These are phyloP conservation scores for Miltochrista miniata DNA, from an alignment of 2,888 invertebrate genomes.

Conservation along the genomic window DNA sequence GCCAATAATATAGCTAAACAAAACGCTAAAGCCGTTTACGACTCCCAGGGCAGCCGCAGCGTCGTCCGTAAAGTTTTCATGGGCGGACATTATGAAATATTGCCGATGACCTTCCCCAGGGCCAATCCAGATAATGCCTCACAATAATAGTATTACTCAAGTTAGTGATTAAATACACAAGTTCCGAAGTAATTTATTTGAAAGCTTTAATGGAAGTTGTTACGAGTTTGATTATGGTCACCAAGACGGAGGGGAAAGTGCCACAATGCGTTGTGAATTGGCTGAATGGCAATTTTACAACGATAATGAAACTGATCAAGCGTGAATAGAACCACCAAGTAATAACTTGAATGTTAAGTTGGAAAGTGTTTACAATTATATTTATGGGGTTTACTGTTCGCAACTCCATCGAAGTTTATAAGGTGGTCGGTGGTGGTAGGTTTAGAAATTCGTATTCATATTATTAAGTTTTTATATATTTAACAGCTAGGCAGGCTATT, in stretches of 20 bases:
- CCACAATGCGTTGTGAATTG: slow-evolving; percentile 1
- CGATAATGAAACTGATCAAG: background rate
- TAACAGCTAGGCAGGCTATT: too few species aligned
- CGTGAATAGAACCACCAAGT: background rate
- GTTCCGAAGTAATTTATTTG: slow-evolving; percentile 36
- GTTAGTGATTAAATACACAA: slow-evolving; percentile 35
- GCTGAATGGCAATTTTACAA: slow-evolving; percentile 1
- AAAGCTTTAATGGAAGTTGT: slow-evolving; percentile 24
- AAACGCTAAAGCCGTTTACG: slow-evolving; percentile 61
- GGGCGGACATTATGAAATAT: slow-evolving; percentile 52
- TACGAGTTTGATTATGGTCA: slow-evolving; percentile 18
- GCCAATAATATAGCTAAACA: slow-evolving; percentile 38
- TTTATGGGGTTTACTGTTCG: too few species aligned
- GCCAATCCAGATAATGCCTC: slow-evolving; percentile 43
- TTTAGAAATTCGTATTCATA: too few species aligned
- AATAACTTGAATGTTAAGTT: too few species aligned
- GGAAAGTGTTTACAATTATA: too few species aligned
- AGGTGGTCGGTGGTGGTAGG: too few species aligned
- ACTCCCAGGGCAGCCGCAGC: slow-evolving; percentile 48
- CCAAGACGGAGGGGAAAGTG: background rate
- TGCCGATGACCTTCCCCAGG: slow-evolving; percentile 31
- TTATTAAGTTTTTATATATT: too few species aligned
- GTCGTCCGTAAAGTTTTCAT: slow-evolving; percentile 65
- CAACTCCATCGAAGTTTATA: too few species aligned
- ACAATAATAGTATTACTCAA: slow-evolving; percentile 39